phyloP scores from a whole-genome alignment of 2,888 invertebrate genomes.

The Apantesis nais region DNA sequence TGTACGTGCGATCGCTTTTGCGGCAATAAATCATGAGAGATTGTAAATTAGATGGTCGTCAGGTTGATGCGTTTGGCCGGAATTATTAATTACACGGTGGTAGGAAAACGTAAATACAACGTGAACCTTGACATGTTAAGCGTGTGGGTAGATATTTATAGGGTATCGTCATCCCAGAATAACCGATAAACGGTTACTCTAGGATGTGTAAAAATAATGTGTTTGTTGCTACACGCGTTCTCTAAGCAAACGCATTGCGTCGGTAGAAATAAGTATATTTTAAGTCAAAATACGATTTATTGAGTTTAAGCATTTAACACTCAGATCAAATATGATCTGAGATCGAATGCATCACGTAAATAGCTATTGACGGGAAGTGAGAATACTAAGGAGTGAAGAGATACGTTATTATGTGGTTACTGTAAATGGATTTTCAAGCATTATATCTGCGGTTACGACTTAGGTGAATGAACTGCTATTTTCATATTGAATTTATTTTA shows the following conservation, averaged over 20 bases:
- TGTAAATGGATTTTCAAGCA: slow-evolving; percentile 11
- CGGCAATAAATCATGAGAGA: slow-evolving; percentile 26
- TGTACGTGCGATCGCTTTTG: background rate
- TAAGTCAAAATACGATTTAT: slow-evolving; percentile 27
- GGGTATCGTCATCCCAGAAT: slow-evolving; percentile 35
- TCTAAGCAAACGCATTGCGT: slow-evolving; percentile 14
- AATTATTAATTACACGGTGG: slow-evolving; percentile 63
- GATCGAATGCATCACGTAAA: slow-evolving; percentile 16
- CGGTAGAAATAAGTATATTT: slow-evolving; percentile 26
- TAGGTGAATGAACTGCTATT: slow-evolving; percentile 2
- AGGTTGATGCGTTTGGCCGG: slow-evolving; percentile 47
- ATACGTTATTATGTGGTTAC: slow-evolving; percentile 15
- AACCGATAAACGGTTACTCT: slow-evolving; percentile 41
- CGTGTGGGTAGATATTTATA: slow-evolving; percentile 70
- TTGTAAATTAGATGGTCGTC: slow-evolving; percentile 51
- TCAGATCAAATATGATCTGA: too few relatives aligned
- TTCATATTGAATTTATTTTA: slow-evolving; percentile 1
- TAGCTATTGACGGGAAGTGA: slow-evolving; percentile 21
- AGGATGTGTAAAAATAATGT: slow-evolving; percentile 44
- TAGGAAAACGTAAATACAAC: slow-evolving; percentile 63
- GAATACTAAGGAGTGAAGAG: slow-evolving; percentile 20
- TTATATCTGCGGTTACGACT: slow-evolving; percentile 6
- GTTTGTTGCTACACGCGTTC: slow-evolving; percentile 33
- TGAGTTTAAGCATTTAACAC: slow-evolving; percentile 24
- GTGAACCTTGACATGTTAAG: slow-evolving; percentile 78